Evolutionary conservation across 1,140 invertebrate species (phyloP), one percentile per base, ranked within the genome.

Genomic region (Drosophila oshimai): DNA sequence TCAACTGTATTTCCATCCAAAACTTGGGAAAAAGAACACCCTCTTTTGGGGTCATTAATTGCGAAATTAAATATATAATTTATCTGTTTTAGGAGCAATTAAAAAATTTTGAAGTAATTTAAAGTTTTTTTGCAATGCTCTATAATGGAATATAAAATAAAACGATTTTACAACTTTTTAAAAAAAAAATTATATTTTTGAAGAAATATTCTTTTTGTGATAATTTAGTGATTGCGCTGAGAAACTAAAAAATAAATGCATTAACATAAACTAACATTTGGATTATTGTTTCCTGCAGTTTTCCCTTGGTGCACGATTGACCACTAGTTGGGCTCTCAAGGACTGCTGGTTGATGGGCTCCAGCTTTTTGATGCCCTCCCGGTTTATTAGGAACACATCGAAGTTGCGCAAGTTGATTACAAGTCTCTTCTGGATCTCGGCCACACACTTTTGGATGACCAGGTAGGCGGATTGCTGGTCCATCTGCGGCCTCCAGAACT

Each of bases 351-450:
- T 44, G 5, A 45, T 46, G 6, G 15, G 6, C 15, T 18, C 10
- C 26, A 46, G 6, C 15, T 28, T 46, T 4, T 17, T 28, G 4
- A 36, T 94, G 29, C 98, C 98, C 90, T 98, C 93, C 75, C 95
- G 95, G 74, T 95, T 95, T 33, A 99, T 93, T 41, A 97, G 92
- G 76, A 95, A 94, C 3, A 99, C 95, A 91, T 96, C 95, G 91
- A 98, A 99, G 75, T 95, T 96, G 0, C 96, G 95, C 34, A 98
- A 92, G 92, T 98, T 99, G 26, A 98, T 93, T 77, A 98, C 94
- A 44, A 98, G 93, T 73, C 98, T 93, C 78, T 95, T 96, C 55
- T 97, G 96, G 67, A 99, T 94, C 92, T 99, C 97, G 47, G 92
- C 91, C 4, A 98, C 93, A 91, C 98, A 99, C 84, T 94, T 95